A percentile compares a stretch with the other conserved stretches of the same genome.
phyloP scores from a whole-genome alignment of 2,888 invertebrate genomes.

The Lithophane leautieri region DNA sequence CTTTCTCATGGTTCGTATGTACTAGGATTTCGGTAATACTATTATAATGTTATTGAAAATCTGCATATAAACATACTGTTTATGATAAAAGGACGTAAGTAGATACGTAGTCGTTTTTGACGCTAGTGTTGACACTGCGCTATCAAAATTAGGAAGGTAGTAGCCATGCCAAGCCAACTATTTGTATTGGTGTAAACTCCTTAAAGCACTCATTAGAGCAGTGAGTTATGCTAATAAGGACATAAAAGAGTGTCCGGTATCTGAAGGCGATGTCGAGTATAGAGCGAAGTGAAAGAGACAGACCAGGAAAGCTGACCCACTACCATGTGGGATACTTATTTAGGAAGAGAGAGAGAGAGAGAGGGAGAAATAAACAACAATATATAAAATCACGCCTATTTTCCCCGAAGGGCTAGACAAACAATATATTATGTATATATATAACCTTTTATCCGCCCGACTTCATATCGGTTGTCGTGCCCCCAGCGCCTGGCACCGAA shows the following conservation, averaged over 20 bases:
- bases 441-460: too few relatives aligned
- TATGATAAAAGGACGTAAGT: not conserved
- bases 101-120: not conserved
- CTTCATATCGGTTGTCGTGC: too few relatives aligned
- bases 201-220: not conserved
- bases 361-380: not conserved
- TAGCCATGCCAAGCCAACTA: not conserved
- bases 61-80: not conserved
- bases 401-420: not conserved
- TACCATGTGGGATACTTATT: too few relatives aligned
- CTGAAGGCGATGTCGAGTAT: too few relatives aligned
- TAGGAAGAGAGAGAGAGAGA: too few relatives aligned
- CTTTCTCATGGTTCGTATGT: slow-evolving; percentile 42
- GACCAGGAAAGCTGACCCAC: too few relatives aligned
- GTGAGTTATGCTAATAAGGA: too few relatives aligned
- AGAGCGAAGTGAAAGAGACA: too few relatives aligned
- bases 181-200: not conserved
- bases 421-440: not conserved
- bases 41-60: not conserved
- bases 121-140: not conserved
- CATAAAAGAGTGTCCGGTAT: too few relatives aligned
- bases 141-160: not conserved
- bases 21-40: not conserved
- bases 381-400: not conserved
- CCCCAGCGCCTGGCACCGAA: too few relatives aligned